Evolutionary conservation across 2,113 vertebrate genomes (phyloP).

Genomic region (Pagrus major): DNA sequence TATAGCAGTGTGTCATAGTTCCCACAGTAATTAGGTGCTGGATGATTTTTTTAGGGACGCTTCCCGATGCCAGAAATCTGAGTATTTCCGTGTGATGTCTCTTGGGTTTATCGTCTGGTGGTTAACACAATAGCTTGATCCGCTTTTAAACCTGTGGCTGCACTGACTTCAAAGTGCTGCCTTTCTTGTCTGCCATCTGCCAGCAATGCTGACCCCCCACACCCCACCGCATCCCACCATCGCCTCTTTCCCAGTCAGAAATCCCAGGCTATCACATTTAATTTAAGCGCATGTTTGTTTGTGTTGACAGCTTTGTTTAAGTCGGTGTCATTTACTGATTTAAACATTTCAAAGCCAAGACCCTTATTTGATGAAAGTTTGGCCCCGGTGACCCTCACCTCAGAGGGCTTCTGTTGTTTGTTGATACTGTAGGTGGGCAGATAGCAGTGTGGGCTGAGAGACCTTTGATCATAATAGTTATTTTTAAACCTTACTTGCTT

Average conservation of each 20-base stretch:
- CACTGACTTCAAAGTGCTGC: conserved; percentile 61
- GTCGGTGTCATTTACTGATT: conserved; percentile 1
- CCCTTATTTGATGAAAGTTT: neutral
- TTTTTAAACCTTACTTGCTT: neutral
- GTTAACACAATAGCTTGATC: conserved; percentile 66
- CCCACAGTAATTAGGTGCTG: no score
- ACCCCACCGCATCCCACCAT: no score
- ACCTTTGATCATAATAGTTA: neutral
- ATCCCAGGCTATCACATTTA: conserved; percentile 25
- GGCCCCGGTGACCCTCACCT: neutral
- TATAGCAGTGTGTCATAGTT: neutral
- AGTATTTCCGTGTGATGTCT: neutral
- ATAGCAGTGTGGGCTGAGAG: neutral
- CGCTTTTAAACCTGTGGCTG: conserved; percentile 69
- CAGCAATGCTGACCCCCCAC: conserved; percentile 17
- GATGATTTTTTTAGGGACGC: neutral
- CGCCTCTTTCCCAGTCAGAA: neutral
- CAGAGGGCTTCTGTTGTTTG: neutral
- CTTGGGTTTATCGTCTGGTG: conserved; percentile 11
- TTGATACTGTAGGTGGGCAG: neutral
- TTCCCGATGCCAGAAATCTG: neutral
- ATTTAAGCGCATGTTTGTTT: conserved; percentile 14
- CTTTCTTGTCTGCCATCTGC: conserved; percentile 73
- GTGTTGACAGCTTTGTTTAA: conserved; percentile 22
- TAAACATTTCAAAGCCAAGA: neutral